Evolutionary conservation across 37 sponge, comb jelly and placozoan genomes (phyloP).

Genomic region (Bolinopsis microptera): DNA sequence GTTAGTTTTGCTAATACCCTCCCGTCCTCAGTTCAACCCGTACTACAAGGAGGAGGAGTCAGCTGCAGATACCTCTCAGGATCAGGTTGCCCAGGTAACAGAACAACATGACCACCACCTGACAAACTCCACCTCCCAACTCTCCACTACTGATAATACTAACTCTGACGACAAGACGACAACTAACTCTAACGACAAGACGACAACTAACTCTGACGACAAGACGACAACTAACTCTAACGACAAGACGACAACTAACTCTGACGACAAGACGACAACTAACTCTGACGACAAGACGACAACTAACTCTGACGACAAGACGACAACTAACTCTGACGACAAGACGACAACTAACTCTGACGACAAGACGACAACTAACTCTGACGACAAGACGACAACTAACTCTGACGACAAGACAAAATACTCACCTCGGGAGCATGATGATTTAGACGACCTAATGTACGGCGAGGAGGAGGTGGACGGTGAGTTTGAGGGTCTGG

Average conservation of each 20-base stretch:
- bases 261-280: slow-evolving; percentile 26
- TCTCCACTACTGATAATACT: too few species aligned
- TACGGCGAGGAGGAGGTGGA: slow-evolving; percentile 8
- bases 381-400: slow-evolving; percentile 26
- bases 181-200: too few species aligned
- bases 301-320: too few species aligned
- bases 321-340: slow-evolving; percentile 14
- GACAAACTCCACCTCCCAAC: background rate
- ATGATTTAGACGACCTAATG: background rate
- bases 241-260: background rate
- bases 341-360: slow-evolving; percentile 6
- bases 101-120: background rate
- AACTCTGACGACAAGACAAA: background rate
- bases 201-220: background rate
- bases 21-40: slow-evolving; percentile 23
- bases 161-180: background rate
- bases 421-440: too few species aligned
- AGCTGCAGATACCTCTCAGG: background rate
- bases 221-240: too few species aligned
- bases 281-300: background rate
- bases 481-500: background rate
- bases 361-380: background rate
- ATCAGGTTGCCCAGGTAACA: background rate
- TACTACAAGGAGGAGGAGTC: background rate
- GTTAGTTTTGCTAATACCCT: too few species aligned